phyloP scores from a whole-genome alignment of 2,797 vertebrate species.

The Chelonia mydas region DNA sequence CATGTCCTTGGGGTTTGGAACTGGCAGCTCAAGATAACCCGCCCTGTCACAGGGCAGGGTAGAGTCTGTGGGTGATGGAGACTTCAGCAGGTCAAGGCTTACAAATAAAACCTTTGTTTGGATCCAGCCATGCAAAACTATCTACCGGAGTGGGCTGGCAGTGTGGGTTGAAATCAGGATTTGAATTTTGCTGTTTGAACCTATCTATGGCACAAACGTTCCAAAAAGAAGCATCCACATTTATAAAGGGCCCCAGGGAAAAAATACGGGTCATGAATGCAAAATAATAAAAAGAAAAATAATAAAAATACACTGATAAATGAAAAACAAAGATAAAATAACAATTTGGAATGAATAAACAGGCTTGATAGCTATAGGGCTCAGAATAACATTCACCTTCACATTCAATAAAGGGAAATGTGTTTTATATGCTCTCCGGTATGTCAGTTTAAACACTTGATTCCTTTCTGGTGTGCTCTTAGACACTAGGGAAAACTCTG shows the following conservation, averaged over 20 bases:
- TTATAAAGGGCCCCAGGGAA: not conserved
- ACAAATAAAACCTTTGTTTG: not conserved
- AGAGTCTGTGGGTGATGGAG: not conserved
- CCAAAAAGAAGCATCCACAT: too few species aligned
- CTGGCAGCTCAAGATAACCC: not conserved
- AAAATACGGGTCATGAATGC: not conserved
- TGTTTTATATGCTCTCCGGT: not conserved
- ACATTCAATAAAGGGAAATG: not conserved
- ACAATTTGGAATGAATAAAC: not conserved
- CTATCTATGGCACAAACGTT: too few species aligned
- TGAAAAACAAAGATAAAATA: not conserved
- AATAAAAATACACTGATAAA: not conserved
- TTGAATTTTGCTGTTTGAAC: too few species aligned
- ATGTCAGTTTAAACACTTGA: not conserved
- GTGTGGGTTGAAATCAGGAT: not conserved
- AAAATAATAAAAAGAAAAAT: not conserved
- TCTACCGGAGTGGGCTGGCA: not conserved
- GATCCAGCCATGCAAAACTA: not conserved
- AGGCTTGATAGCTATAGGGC: not conserved
- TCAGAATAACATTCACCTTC: not conserved
- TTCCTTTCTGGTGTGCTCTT: not conserved
- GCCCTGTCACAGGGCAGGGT: not conserved
- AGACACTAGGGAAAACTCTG: not conserved
- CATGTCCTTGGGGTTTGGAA: constrained; percentile 35
- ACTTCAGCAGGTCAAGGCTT: not conserved